Evolutionary conservation across 2,797 vertebrate genomes (phyloP).

Genomic region (Delichon dasypus): DNA sequence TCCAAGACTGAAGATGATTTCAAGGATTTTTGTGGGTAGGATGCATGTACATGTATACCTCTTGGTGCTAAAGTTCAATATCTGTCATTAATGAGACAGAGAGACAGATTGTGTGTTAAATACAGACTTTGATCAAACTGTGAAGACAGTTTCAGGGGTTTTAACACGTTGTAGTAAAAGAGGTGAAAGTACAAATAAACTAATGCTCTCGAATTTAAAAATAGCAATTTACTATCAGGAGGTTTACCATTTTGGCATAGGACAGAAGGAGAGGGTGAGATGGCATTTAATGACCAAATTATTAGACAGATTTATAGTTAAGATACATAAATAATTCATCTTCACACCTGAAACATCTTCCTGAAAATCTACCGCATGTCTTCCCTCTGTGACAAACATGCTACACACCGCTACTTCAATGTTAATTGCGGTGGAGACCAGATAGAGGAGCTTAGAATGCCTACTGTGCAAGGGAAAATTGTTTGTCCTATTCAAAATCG

Average conservation of each 20-base stretch:
- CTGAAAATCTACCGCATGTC: not conserved
- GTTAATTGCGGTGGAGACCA: not conserved
- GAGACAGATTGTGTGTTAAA: not conserved
- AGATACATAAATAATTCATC: not conserved
- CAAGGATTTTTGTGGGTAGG: not conserved
- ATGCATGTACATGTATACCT: not conserved
- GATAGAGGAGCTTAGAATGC: not conserved
- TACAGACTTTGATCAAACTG: not conserved
- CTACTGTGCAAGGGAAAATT: constrained; percentile 3
- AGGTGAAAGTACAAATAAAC: not conserved
- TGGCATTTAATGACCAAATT: constrained; percentile 3
- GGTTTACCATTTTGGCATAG: not conserved
- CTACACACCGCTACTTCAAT: not conserved
- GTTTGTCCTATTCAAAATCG: not conserved
- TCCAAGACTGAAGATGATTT: not conserved
- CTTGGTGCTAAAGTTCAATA: not conserved
- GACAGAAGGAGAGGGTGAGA: not conserved
- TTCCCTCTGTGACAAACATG: not conserved
- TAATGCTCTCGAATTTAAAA: not conserved
- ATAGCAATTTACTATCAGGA: not conserved
- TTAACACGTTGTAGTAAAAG: not conserved
- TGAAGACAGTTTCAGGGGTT: not conserved
- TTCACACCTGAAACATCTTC: not conserved
- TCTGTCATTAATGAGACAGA: not conserved
- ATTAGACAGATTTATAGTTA: not conserved